Evolutionary conservation across 2,888 invertebrate species (phyloP).

Genomic region (Acleris literana): DNA sequence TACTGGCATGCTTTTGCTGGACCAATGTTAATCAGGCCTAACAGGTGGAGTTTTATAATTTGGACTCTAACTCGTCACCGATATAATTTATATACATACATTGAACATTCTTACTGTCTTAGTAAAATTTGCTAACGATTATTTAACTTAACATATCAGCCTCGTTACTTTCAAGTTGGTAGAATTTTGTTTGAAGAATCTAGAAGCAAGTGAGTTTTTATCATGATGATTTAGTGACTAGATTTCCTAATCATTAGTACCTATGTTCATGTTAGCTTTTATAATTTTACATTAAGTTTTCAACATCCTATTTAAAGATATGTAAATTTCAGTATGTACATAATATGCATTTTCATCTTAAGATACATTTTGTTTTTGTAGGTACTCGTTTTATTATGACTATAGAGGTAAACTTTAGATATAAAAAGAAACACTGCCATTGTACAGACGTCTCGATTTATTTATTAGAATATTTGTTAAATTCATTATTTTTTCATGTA

Average conservation of each 20-base stretch:
- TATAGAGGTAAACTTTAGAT: constrained; percentile 20
- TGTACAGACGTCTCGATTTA: constrained; percentile 46
- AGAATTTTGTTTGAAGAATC: too few species aligned
- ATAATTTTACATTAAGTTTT: background rate
- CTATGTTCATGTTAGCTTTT: background rate
- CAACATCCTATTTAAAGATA: constrained; percentile 16
- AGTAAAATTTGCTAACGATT: too few species aligned
- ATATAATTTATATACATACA: too few species aligned
- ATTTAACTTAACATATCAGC: too few species aligned
- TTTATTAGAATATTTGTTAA: constrained; percentile 27
- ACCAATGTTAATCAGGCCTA: too few species aligned
- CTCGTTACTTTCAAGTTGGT: too few species aligned
- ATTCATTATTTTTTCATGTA: constrained; percentile 1
- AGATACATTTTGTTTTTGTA: constrained; percentile 6
- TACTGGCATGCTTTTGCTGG: too few species aligned
- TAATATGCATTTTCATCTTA: constrained; percentile 3
- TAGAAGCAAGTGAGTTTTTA: background rate
- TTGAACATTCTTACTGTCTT: too few species aligned
- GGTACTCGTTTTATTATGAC: background rate
- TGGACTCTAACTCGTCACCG: too few species aligned
- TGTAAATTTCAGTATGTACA: constrained; percentile 17
- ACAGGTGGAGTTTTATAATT: too few species aligned
- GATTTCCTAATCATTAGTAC: background rate
- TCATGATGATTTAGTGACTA: background rate
- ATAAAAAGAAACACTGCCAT: constrained; percentile 51